Evolutionary conservation across 2,888 invertebrate genomes (phyloP), one percentile per base, ranked within the genome.

Genomic region (Thumatha senex): DNA sequence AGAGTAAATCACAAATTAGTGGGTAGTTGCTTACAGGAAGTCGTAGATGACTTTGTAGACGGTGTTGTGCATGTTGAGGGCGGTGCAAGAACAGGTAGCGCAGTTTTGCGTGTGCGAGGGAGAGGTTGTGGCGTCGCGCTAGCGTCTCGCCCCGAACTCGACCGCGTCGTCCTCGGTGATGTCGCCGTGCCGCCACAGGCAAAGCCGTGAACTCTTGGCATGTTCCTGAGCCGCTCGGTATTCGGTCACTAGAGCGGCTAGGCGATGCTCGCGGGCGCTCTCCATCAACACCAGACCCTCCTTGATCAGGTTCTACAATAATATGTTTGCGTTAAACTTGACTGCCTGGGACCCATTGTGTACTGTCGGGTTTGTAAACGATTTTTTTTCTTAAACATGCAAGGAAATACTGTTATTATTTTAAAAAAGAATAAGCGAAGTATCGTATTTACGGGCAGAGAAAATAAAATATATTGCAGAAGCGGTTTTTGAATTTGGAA

Each of bases 131-230:
- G 73, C 75, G 62, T 63, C 57, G 58, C 64, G 82, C 80, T 89
- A 92, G 86, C 91, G 91, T 38, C 90, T 83, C 62, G 84, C 88
- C 1, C 92, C 92, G 63, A 92, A 92, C 79, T 92, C 92, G 2
- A 80, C 78, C 5, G 96, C 97, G 82, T 98, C 98, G 74, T 98
- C 98, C 61, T 97, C 98, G 56, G 96, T 97, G 88, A 99, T 98
- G 87, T 99, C 99, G n/a, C 99, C 99, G 82, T 99, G 99, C 78
- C 96, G 96, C 99, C 99, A 99, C 74, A 99, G 95, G 86, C 96
- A 97, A 72, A 95, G 93, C 82, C 98, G 97, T 67, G 95, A 94
- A 74, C 94, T 95, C 89, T 96, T 96, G 15, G 99, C 99, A 62
- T 94, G 93, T 60, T 96, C 95, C 84, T 98, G 97, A 40, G 98